Base-by-base conservation (phyloP, 2,113 vertebrate species). In the Raphicerus campestris region DNA sequence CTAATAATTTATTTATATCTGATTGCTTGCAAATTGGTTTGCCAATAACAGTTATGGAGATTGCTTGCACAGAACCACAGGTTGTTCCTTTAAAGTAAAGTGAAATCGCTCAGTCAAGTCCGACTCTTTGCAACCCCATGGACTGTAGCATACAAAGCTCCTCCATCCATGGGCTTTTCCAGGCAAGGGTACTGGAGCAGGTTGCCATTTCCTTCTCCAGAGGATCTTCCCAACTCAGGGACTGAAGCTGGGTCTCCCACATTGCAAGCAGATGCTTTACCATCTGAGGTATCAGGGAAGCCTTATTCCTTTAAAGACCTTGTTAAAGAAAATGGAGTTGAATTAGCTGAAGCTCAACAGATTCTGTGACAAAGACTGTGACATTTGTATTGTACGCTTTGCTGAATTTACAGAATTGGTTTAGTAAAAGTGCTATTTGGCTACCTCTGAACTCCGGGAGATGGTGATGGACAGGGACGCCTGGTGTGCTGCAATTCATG, bases 311-410 rank as follows among this genome's bases (percentile, higher is more conserved):
- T 94, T 81, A 92, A 87, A 84, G 58, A 81, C 92, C 16, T 58
- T n/a, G 51, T 90, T 94, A 58, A 90, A 78, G 85, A 96, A 61
- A 89, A 92, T 83, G 28, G 81, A 93, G 42, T 58, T 93, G 60
- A 91, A 63, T 89, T 88, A 49, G 55, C 7, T 53, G 53, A 77
- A 96, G n/a, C 87, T 85, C 42, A 96, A 26, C 11, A 87, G 39
- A 26, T 39, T 77, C 73, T 39, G 26, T 96, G 89, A 89, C 30
- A 60, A 94, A 92, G 56, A 60, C 53, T 30, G 13, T 45, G 63
- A 35, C 45, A 61, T 84, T 66, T 93, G 86, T 51, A 35, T 91
- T n/a, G 35, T 58, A 56, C 19, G 42, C n/a, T 60, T 35, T 97
- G 58, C 78, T 84, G 58, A 81, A 66, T 32, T 90, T 45, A n/a